phyloP scores from a whole-genome alignment of 2,888 invertebrate genomes.

The Encarsia formosa region DNA sequence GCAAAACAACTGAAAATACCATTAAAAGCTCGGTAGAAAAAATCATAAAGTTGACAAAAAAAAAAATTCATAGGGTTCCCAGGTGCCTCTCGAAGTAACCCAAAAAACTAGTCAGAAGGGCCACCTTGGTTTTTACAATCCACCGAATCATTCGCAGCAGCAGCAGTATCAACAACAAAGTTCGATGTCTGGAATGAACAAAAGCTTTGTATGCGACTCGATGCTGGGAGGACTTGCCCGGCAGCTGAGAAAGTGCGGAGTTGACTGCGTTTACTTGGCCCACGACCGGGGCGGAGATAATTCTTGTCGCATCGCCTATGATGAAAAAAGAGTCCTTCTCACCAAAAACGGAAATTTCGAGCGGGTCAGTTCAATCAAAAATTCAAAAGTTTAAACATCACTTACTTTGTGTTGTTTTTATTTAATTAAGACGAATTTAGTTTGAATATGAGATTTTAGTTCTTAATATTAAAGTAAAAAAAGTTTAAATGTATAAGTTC shows the following conservation, averaged over 20 bases:
- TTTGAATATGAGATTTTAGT: neutral
- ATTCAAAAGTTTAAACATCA: neutral
- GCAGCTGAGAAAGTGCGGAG: slow-evolving; percentile 63
- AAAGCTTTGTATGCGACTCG: slow-evolving; percentile 58
- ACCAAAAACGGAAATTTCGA: slow-evolving; percentile 54
- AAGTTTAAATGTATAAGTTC: neutral
- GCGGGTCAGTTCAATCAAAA: slow-evolving; percentile 42
- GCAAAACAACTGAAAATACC: too few relatives aligned
- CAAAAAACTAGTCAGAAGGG: too few relatives aligned
- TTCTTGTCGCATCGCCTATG: slow-evolving; percentile 54
- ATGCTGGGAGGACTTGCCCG: slow-evolving; percentile 59
- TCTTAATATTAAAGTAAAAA: neutral
- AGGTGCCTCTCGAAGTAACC: too few relatives aligned
- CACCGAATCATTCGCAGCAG: neutral
- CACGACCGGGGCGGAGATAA: slow-evolving; percentile 54
- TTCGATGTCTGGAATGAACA: neutral
- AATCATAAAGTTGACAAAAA: too few relatives aligned
- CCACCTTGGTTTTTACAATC: too few relatives aligned
- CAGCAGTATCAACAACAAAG: neutral
- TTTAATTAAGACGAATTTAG: neutral
- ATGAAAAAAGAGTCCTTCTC: slow-evolving; percentile 57
- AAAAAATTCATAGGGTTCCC: too few relatives aligned
- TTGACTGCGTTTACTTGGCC: slow-evolving; percentile 57
- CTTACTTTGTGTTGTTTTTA: neutral
- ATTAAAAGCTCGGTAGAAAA: too few relatives aligned